These are phyloP conservation scores for Xenopus laevis DNA, from an alignment of 2,113 vertebrate species.

Conservation along the genomic window DNA sequence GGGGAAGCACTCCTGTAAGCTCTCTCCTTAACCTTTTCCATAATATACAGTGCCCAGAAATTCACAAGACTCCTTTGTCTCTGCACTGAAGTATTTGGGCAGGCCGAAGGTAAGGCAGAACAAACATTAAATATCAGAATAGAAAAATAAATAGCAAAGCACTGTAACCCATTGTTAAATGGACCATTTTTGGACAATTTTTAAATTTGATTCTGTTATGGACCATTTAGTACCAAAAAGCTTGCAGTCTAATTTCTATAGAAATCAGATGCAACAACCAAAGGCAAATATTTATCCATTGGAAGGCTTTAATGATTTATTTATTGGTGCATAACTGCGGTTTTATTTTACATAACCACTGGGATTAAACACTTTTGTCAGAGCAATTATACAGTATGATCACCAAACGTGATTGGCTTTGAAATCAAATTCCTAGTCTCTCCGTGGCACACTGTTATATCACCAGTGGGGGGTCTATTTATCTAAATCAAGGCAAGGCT, in stretches of 20 bases:
- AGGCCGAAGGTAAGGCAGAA: too few species aligned
- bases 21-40: too few species aligned
- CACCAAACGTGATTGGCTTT: constrained; percentile 26
- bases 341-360: constrained; percentile 36
- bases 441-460: constrained; percentile 5
- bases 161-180: too few species aligned
- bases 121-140: too few species aligned
- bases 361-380: constrained; percentile 38
- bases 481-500: not conserved
- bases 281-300: constrained; percentile 28
- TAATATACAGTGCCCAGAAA: too few species aligned
- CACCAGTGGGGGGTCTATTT: constrained; percentile 2
- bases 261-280: not conserved
- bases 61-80: too few species aligned
- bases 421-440: constrained; percentile 11
- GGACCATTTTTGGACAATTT: too few species aligned
- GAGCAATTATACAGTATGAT: constrained; percentile 33
- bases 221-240: not conserved
- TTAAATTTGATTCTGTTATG: too few species aligned
- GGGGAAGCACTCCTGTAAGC: too few species aligned
- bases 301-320: constrained; percentile 1
- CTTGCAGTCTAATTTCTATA: constrained; percentile 4
- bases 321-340: constrained; percentile 24
- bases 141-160: too few species aligned
- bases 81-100: too few species aligned